Evolutionary conservation across 1,140 invertebrate species (phyloP), one percentile per base, ranked within the genome.

Genomic region (Drosophila lacteicornis): DNA sequence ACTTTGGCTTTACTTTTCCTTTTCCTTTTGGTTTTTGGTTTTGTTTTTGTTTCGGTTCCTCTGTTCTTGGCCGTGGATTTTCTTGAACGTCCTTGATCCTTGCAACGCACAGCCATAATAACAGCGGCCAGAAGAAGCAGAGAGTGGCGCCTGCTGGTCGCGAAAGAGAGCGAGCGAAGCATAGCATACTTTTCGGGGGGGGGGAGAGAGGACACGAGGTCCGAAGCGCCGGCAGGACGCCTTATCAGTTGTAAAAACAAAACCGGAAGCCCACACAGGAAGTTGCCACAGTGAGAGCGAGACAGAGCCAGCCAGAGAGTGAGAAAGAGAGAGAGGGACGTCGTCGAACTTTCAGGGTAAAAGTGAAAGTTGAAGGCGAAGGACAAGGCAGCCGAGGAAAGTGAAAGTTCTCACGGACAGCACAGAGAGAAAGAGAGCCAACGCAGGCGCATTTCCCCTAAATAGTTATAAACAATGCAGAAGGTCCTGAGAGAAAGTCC

Each of bases 21-120:
- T 38, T 50, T 62, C 15, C 74, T 81, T 79, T 79, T 79, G 71
- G 58, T 75, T 81, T 79, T 85, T 80, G 82, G 60, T 77, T 78
- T 79, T 58, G 53, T 74, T 74, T 67, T 67, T 30, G 38, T 61
- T 76, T 79, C 38, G 27, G 27, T 49, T 56, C 47, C 33, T 30
- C 43, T 47, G 59, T 45, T 78, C 69, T 73, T 74, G 60, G 70
- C 70, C 68, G 61, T 61, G 67, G 69, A 75, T 79, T 91, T 84
- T 91, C 81, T 88, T 91, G 79, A 91, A 91, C 88, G 88, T 91
- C 88, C 88, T 91, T 91, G 88, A 91, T 91, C 88, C 88, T 91
- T 91, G 88, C 88, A 91, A 90, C 85, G 85, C 86, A 79, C 81
- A 77, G 76, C 81, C 78, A 79, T 71, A 84, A 58, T 83, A 84